Evolutionary conservation across 1,140 invertebrate species (phyloP), one percentile per base, ranked within the genome.

Genomic region (Lordiphosa collinella): DNA sequence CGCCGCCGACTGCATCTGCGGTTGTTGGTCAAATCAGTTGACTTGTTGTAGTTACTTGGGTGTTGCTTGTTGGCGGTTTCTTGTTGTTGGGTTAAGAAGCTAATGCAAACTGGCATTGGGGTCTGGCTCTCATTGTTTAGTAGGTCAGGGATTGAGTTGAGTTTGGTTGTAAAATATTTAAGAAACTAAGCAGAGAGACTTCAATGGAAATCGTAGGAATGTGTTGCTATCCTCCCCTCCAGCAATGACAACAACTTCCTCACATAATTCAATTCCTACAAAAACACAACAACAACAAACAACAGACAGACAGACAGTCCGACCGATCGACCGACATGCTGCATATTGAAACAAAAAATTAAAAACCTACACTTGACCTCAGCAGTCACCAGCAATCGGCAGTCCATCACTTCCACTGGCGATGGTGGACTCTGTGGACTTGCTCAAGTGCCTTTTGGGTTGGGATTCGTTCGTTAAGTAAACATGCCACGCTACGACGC

Each of bases 391-490:
- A 60, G 43, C 16, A 36, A 51, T 41, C 5, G 50, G 41, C 53
- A 40, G 16, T 68, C 56, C 62, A 48, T 70, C 76, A 80, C 50
- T 58, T 55, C 60, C 59, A 51, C 22, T 10, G 51, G 1, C 7
- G 22, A 7, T 25, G 22, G 5, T 25, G 22, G 22, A 25, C 44
- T 52, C 56, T 35, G 63, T 67, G 6, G 62, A 58, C 47, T 71
- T 58, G 64, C 44, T 80, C 75, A 80, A 80, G 76, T 80, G 76
- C 57, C 71, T 80, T 69, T 70, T 56, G 41, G 43, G 48, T 57
- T 66, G 76, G 66, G 66, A 82, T 82, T 82, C 76, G 76, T 82
- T 82, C 76, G 76, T 82, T 82, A 84, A 82, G 76, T 82, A 82
- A 82, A 82, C 76, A 82, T 82, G 76, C 76, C 60, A 82, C 78